Evolutionary conservation across 1,140 invertebrate genomes (phyloP).

Genomic region (Berghia stephanieae): DNA sequence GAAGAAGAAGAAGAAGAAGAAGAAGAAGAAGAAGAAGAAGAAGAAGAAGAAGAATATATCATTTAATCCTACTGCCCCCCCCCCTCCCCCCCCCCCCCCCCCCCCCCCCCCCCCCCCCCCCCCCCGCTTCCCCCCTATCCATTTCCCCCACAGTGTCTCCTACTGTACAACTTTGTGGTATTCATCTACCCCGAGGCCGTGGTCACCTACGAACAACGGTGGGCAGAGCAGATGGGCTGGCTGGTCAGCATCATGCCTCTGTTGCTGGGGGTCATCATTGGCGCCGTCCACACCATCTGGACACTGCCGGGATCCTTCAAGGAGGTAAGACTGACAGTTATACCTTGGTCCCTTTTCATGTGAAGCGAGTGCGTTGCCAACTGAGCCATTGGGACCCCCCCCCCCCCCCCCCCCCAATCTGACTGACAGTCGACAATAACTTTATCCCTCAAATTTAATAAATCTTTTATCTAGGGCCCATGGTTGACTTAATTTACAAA

Average conservation of each 20-base stretch:
- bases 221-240: constrained; percentile 57
- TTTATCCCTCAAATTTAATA: too few relatives aligned
- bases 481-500: too few relatives aligned
- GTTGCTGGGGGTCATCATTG: constrained; percentile 46
- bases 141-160: constrained; percentile 45
- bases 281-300: constrained; percentile 49
- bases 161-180: constrained; percentile 58
- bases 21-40: neutral
- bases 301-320: constrained; percentile 48
- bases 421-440: too few relatives aligned
- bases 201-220: constrained; percentile 52
- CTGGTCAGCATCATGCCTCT: constrained; percentile 48
- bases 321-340: constrained; percentile 42
- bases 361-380: too few relatives aligned
- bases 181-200: constrained; percentile 54
- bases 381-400: too few relatives aligned
- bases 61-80: too few relatives aligned
- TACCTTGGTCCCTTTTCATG: too few relatives aligned
- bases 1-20: neutral
- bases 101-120: too few relatives aligned
- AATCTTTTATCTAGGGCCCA: too few relatives aligned
- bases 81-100: too few relatives aligned
- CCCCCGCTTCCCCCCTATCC: too few relatives aligned
- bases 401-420: too few relatives aligned
- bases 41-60: neutral